Base-by-base conservation (phyloP, 1,140 invertebrate species). In the Thrips palmi region DNA sequence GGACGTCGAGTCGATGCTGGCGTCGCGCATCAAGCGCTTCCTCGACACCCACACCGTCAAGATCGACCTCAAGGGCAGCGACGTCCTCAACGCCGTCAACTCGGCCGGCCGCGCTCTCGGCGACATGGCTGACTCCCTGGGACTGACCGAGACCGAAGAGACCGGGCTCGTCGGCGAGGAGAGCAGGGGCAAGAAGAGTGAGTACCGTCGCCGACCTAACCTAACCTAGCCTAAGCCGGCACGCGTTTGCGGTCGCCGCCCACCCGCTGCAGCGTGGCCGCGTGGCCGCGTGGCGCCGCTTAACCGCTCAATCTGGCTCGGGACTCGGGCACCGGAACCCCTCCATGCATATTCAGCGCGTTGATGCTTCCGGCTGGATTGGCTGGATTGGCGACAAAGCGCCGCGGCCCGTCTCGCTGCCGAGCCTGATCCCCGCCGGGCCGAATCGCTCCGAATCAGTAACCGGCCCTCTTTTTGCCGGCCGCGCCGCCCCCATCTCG, bases 51-150 rank as follows among this genome's bases (percentile, higher is more conserved):
- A 83, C 57, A 74, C 77, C 15, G 59, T 86, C 34, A 78, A 81
- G 51, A 68, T 86, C n/a, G 78, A 86, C 57, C 62, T 86, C 30
- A 82, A 82, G 56, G 81, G 81, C 18, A 68, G 67, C 36, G 80
- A 86, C 49, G 75, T 84, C n/a, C 64, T 83, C 2, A 76, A 75
- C 39, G 72, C 77, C 1, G 75, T 83, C 19, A 70, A 72, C 33
- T 74, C 73, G 20, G 73, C 71, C n/a, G 80, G 78, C 7, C 67
- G 79, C 27, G 77, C 77, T 30, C 59, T 84, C 18, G 72, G 74
- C 47, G 77, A 82, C 47, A 67, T 67, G 30, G 70, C 70, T 41
- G 70, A 79, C 34, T 65, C 64, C 23, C 57, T 73, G 17, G 60
- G 64, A 39, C 49, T 55, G 37, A 25, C 34, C 3, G 47, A 52